Conservation (phyloP, 2,113 vertebrate species). For the Sinocyclocheilus anophthalmus region DNA sequence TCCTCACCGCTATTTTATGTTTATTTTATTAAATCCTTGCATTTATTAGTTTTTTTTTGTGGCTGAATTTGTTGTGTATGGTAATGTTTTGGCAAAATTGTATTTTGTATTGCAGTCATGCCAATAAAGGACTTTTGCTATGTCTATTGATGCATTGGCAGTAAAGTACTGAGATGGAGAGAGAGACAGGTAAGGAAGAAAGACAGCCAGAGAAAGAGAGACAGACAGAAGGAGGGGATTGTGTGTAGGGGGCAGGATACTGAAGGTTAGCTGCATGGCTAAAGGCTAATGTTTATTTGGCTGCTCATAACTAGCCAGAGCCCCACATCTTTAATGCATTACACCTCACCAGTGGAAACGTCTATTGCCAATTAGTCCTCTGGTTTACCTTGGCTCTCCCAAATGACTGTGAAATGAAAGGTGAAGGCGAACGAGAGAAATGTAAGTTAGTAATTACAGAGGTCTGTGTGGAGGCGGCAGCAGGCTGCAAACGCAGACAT, state of each 20-base stretch:
- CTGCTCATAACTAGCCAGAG: slow-evolving; percentile 34
- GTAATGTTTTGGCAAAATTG: too few relatives aligned
- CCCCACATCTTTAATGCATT: slow-evolving; percentile 57
- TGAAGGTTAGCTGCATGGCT: slow-evolving; percentile 26
- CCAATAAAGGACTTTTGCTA: too few relatives aligned
- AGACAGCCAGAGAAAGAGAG: not conserved
- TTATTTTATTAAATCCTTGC: too few relatives aligned
- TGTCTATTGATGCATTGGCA: not conserved
- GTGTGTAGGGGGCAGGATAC: not conserved
- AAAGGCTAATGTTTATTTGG: slow-evolving; percentile 54
- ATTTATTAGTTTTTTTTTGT: too few relatives aligned
- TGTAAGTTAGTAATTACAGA: slow-evolving; percentile 59
- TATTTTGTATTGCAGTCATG: too few relatives aligned
- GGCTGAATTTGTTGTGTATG: too few relatives aligned
- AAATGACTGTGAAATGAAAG: slow-evolving; percentile 56
- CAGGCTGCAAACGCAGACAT: slow-evolving; percentile 47
- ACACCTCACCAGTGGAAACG: slow-evolving; percentile 42
- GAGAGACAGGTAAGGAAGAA: not conserved
- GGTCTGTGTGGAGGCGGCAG: slow-evolving; percentile 44
- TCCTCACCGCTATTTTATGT: too few relatives aligned
- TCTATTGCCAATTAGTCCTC: slow-evolving; percentile 57
- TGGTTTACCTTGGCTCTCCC: slow-evolving; percentile 58
- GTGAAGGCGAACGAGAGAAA: slow-evolving; percentile 55
- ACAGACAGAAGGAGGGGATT: not conserved
- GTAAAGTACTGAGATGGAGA: not conserved